Conservation (phyloP, 2,888 invertebrate genomes). For the Hypomecis atomaria region DNA sequence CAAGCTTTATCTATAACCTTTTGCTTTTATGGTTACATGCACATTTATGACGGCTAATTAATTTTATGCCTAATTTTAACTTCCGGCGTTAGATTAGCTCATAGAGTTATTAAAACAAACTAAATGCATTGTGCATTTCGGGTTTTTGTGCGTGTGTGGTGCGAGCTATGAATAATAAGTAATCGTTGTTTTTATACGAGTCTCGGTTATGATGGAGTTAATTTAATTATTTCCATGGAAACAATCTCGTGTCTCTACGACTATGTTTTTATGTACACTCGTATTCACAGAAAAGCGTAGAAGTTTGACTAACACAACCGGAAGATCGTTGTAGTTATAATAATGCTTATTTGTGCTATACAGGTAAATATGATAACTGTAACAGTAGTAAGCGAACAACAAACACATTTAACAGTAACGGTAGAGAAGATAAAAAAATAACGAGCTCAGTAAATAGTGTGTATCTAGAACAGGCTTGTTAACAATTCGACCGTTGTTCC, state of each 20-base stretch:
- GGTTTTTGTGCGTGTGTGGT: neutral
- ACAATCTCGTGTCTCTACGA: too few relatives aligned
- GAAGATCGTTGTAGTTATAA: constrained; percentile 5
- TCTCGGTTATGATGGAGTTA: neutral
- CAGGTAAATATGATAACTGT: constrained; percentile 26
- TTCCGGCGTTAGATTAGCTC: constrained; percentile 31
- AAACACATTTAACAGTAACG: constrained; percentile 47
- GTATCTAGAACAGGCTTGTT: constrained; percentile 57
- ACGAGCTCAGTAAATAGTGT: constrained; percentile 56
- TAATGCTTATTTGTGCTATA: constrained; percentile 8
- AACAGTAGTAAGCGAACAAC: constrained; percentile 30
- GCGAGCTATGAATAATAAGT: neutral
- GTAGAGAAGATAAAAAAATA: constrained; percentile 60
- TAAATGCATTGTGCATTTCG: constrained; percentile 13
- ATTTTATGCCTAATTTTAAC: constrained; percentile 43
- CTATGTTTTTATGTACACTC: too few relatives aligned
- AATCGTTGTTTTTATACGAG: neutral
- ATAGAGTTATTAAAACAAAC: constrained; percentile 29
- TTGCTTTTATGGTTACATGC: constrained; percentile 35
- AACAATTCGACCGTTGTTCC: constrained; percentile 50
- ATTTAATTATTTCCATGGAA: neutral
- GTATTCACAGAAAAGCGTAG: too few relatives aligned
- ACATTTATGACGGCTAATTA: constrained; percentile 22
- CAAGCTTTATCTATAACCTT: constrained; percentile 49
- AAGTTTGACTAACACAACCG: neutral